phyloP scores from a whole-genome alignment of 2,888 invertebrate species.

The Eupelmus urozonus region DNA sequence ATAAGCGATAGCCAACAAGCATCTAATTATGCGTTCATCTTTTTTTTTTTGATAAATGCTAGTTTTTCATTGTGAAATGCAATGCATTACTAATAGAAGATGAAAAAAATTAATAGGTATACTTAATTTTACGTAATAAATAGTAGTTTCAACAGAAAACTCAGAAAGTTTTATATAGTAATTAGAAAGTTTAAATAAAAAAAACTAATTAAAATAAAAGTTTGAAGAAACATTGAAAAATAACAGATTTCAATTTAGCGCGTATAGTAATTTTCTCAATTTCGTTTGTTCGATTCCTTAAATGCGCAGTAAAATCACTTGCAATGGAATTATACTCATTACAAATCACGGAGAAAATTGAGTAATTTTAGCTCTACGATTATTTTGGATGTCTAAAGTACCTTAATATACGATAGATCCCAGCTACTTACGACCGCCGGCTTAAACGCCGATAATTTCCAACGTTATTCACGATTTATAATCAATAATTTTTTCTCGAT shows the following conservation, averaged over 20 bases:
- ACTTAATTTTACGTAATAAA: slow-evolving; percentile 4
- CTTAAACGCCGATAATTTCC: neutral
- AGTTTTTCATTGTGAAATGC: no score
- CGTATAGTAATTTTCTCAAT: neutral
- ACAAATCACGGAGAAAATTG: slow-evolving; percentile 12
- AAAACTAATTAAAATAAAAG: slow-evolving; percentile 10
- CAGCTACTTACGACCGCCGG: neutral
- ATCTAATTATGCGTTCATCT: no score
- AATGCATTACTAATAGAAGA: slow-evolving; percentile 4
- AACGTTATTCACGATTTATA: neutral
- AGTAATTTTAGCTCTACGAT: slow-evolving; percentile 8
- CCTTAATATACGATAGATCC: neutral
- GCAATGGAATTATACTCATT: slow-evolving; percentile 11
- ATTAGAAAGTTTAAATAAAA: neutral
- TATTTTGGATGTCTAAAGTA: neutral
- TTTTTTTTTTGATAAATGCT: no score
- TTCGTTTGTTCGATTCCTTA: neutral
- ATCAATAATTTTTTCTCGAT: neutral
- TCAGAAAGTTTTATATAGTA: neutral
- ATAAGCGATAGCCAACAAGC: no score
- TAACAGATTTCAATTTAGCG: neutral
- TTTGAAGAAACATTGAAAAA: neutral
- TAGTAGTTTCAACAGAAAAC: slow-evolving; percentile 1
- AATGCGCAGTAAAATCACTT: neutral
- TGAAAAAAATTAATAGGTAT: neutral